These are phyloP conservation scores for Colistium nudipinnis DNA, from an alignment of 2,113 vertebrate species.

Conservation along the genomic window DNA sequence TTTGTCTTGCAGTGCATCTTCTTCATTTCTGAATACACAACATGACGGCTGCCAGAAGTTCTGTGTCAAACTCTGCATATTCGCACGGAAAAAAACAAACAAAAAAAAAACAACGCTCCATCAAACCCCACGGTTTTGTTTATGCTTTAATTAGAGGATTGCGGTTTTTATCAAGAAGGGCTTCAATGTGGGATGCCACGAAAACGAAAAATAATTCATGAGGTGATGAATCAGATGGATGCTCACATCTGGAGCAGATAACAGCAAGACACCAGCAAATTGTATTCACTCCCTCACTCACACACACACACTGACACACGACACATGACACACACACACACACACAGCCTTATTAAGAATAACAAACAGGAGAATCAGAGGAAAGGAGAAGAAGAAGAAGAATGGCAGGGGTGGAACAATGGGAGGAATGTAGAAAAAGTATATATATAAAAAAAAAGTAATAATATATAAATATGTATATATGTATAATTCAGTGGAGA, in stretches of 20 bases:
- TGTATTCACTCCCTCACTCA: neutral
- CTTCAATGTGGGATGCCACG: constrained; percentile 31
- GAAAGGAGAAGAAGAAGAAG: neutral
- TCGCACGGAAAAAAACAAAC: neutral
- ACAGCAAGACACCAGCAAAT: constrained; percentile 33
- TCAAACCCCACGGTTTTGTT: constrained; percentile 7
- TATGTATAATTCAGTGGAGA: constrained; percentile 15
- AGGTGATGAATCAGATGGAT: constrained; percentile 42
- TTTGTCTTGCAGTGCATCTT: neutral
- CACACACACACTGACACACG: too few species aligned
- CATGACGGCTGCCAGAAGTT: neutral
- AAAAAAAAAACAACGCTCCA: neutral
- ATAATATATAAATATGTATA: constrained; percentile 18
- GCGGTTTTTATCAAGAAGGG: constrained; percentile 7
- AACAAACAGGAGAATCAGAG: constrained; percentile 32
- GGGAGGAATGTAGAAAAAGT: neutral
- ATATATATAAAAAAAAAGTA: too few species aligned
- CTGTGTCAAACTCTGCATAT: too few species aligned
- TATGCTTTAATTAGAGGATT: constrained; percentile 30
- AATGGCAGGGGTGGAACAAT: neutral
- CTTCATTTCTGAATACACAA: neutral
- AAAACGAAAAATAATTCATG: constrained; percentile 51
- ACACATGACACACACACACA: too few species aligned
- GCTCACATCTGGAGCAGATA: constrained; percentile 50
- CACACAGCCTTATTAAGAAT: constrained; percentile 25